phyloP scores from a whole-genome alignment of 35 echinoderm and acorn worm species.

The Heliocidaris tuberculata region DNA sequence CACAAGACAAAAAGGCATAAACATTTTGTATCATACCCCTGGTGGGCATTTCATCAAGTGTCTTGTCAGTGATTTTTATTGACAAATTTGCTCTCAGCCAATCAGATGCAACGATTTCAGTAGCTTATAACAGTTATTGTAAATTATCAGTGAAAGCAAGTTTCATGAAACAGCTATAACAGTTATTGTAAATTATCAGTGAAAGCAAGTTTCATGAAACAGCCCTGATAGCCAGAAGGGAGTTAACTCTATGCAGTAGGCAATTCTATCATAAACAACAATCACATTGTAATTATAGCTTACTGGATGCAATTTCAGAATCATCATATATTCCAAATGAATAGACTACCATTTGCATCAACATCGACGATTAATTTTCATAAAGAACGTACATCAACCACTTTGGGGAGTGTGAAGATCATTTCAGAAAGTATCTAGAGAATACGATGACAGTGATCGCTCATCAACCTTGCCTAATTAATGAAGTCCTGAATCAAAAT shows the following conservation, averaged over 20 bases:
- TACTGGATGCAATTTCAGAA: not conserved
- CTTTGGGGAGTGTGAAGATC: not conserved
- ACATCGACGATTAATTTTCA: not conserved
- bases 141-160: too few species aligned
- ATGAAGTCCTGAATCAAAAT: constrained; percentile 9
- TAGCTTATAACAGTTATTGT: too few species aligned
- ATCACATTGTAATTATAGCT: not conserved
- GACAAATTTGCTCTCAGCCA: too few species aligned
- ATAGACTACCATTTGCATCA: not conserved
- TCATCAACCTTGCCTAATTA: constrained; percentile 5
- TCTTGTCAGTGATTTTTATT: too few species aligned
- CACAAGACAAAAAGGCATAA: not conserved
- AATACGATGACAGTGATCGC: not conserved
- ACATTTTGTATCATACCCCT: too few species aligned
- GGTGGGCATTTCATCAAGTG: too few species aligned
- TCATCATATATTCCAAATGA: not conserved
- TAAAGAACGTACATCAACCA: not conserved
- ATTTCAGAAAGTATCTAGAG: not conserved
- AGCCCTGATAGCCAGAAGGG: too few species aligned
- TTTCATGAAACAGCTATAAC: too few species aligned
- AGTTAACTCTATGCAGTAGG: too few species aligned
- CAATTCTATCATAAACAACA: not conserved
- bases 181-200: too few species aligned
- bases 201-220: too few species aligned
- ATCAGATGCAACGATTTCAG: too few species aligned